Percentiles rank a stretch among this genome's conserved stretches.
phyloP scores from a whole-genome alignment of 1,140 invertebrate species.

The Ptiloglossa arizonensis region DNA sequence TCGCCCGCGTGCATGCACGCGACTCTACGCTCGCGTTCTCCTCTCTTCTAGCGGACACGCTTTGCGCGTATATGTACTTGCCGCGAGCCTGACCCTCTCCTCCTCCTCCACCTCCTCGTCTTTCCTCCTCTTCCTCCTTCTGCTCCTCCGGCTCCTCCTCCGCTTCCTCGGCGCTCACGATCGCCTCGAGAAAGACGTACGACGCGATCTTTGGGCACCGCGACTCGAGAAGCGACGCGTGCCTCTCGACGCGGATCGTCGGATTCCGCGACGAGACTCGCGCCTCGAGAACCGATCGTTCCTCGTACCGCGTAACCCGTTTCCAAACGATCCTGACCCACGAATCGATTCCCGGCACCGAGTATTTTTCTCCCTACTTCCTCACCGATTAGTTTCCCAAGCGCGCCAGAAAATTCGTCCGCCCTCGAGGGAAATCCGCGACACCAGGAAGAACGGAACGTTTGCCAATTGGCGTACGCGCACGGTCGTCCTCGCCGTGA shows the following conservation, averaged over 20 bases:
- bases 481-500: background rate
- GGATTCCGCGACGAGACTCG: conserved; percentile 27
- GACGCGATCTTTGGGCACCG: conserved; percentile 55
- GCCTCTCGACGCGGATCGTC: conserved; percentile 20
- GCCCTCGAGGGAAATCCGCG: conserved; percentile 7
- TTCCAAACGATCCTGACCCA: too few species aligned
- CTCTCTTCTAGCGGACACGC: conserved; percentile 33
- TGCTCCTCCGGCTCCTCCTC: background rate
- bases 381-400: too few species aligned
- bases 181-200: conserved; percentile 46
- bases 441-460: background rate
- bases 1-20: conserved; percentile 48
- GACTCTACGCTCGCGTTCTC: conserved; percentile 49
- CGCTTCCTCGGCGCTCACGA: too few species aligned
- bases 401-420: too few species aligned
- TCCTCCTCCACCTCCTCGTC: background rate
- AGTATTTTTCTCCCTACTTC: too few species aligned
- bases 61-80: conserved; percentile 11
- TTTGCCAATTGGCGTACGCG: conserved; percentile 24
- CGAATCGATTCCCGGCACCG: too few species aligned
- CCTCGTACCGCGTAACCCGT: too few species aligned
- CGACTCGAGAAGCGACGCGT: conserved; percentile 20
- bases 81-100: conserved; percentile 21
- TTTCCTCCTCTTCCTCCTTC: background rate
- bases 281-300: background rate